Conservation (phyloP, 2,888 invertebrate species). For the Charanyca ferruginea region DNA sequence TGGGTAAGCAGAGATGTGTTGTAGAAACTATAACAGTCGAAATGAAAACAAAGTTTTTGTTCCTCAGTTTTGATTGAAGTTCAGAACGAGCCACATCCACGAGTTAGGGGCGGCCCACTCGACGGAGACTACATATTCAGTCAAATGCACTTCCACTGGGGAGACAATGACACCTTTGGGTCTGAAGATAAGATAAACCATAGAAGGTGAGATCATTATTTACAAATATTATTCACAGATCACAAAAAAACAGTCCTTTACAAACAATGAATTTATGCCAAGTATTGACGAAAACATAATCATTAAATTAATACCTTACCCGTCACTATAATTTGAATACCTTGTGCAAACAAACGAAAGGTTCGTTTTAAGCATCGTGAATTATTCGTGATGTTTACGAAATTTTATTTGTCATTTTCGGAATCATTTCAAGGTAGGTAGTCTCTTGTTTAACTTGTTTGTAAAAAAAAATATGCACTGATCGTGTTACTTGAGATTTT, state of each 20-base stretch:
- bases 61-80: conserved; percentile 92
- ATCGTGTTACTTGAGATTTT: conserved; percentile 11
- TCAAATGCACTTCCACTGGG: conserved; percentile 97
- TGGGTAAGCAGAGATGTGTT: no score
- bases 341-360: conserved; percentile 1
- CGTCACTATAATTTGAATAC: conserved; percentile 16
- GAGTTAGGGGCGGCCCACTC: conserved; percentile 93
- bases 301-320: no score
- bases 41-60: neutral
- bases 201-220: conserved; percentile 83
- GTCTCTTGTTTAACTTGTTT: neutral
- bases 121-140: conserved; percentile 92
- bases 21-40: neutral
- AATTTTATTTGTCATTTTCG: conserved; percentile 4
- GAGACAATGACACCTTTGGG: conserved; percentile 94
- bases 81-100: conserved; percentile 88
- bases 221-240: conserved; percentile 8
- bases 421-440: conserved; percentile 9
- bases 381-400: conserved; percentile 30
- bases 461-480: neutral
- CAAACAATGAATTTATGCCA: conserved; percentile 29
- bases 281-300: conserved; percentile 26
- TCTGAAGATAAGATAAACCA: conserved; percentile 95
- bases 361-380: conserved; percentile 20
- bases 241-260: conserved; percentile 3